These are phyloP conservation scores for Dendropsophus ebraccatus DNA, from an alignment of 2,113 vertebrate species.

Conservation along the genomic window DNA sequence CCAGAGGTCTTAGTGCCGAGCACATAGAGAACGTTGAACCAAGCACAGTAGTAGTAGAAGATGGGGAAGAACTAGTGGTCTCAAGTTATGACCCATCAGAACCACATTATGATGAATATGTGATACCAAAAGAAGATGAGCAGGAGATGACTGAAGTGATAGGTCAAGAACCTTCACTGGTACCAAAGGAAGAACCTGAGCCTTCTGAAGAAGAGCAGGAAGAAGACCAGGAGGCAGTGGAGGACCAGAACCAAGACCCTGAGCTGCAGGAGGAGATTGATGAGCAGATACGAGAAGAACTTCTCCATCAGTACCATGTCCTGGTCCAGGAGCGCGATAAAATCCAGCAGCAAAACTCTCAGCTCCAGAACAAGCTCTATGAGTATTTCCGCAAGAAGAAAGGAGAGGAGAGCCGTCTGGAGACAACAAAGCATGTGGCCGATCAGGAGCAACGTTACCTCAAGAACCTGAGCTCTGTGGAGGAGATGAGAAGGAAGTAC, in stretches of 20 bases:
- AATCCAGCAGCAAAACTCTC: constrained; percentile 63
- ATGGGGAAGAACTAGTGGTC: not conserved
- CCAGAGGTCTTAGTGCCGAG: too few species aligned
- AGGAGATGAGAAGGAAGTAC: constrained; percentile 67
- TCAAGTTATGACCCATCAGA: not conserved
- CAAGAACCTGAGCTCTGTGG: constrained; percentile 65
- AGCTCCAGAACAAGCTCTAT: constrained; percentile 73
- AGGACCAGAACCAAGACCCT: not conserved
- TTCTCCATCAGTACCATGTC: constrained; percentile 61
- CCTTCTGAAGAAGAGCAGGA: not conserved
- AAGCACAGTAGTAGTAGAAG: too few species aligned
- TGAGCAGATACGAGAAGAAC: constrained; percentile 49
- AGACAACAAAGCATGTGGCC: constrained; percentile 31
- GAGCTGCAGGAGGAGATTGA: not conserved
- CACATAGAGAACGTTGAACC: too few species aligned
- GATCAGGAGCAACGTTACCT: constrained; percentile 71
- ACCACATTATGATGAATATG: not conserved
- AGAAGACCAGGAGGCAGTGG: not conserved
- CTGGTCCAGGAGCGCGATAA: constrained; percentile 67
- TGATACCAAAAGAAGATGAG: not conserved
- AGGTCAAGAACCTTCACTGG: not conserved
- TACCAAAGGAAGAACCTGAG: not conserved
- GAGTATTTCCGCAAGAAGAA: constrained; percentile 69
- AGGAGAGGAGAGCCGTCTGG: constrained; percentile 47
- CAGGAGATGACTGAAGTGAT: not conserved